Conservation (phyloP, 2,113 vertebrate genomes). For the Chamaetylas fuelleborni region DNA sequence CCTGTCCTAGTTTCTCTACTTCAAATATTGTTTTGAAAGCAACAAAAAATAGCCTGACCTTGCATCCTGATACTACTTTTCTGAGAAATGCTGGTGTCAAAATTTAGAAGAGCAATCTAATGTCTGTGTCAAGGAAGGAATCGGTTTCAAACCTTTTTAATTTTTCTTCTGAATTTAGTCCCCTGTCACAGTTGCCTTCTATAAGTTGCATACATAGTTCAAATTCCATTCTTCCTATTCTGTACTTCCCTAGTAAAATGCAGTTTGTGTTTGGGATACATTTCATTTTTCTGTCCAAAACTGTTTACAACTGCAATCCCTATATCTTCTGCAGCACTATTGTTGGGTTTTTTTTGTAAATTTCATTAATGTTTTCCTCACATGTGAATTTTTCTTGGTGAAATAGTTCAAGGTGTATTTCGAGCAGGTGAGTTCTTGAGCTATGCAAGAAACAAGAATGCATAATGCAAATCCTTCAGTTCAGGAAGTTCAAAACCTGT, state of each 20-base stretch:
- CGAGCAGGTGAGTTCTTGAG: background rate
- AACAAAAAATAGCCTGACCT: background rate
- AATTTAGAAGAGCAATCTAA: background rate
- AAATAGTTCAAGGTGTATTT: background rate
- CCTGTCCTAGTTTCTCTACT: background rate
- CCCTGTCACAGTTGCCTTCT: background rate
- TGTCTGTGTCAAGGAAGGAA: background rate
- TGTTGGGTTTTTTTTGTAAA: rapidly evolving
- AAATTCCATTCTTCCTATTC: background rate
- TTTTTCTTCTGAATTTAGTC: background rate
- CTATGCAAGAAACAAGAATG: background rate
- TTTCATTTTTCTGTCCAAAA: background rate
- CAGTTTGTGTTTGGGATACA: background rate
- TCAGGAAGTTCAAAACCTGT: background rate
- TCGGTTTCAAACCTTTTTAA: background rate
- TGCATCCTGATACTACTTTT: background rate
- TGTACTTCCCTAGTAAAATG: background rate
- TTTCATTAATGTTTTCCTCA: background rate
- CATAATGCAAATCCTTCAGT: background rate
- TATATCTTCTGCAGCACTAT: background rate
- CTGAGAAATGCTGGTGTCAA: background rate
- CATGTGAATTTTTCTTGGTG: background rate
- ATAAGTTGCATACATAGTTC: background rate
- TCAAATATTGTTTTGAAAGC: background rate
- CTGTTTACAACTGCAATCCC: background rate